Conservation (phyloP, 2,113 vertebrate genomes). For the Nesogale talazaci region DNA sequence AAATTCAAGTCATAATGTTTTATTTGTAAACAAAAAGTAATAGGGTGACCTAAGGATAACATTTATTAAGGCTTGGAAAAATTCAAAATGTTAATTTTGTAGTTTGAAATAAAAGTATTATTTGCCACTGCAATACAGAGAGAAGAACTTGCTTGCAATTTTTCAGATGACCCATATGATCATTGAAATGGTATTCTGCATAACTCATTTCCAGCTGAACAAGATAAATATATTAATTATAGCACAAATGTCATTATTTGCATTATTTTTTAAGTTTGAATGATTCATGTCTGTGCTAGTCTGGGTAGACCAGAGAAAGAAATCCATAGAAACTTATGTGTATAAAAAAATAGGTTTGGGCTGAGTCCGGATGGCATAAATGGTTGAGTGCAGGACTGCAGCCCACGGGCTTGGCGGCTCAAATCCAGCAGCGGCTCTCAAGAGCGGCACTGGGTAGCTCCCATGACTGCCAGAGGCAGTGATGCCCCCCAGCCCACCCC, state of each 20-base stretch:
- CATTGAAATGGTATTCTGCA: neutral
- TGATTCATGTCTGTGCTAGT: too few relatives aligned
- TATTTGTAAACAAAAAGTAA: neutral
- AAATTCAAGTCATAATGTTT: neutral
- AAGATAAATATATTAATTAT: neutral
- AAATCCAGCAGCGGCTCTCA: too few relatives aligned
- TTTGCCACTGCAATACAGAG: neutral
- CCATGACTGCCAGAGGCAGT: too few relatives aligned
- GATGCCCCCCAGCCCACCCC: too few relatives aligned
- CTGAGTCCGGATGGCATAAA: too few relatives aligned
- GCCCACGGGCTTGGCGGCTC: too few relatives aligned
- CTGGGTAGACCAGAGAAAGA: too few relatives aligned
- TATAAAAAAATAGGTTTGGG: too few relatives aligned
- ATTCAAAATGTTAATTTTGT: conserved; percentile 13
- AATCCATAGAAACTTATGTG: too few relatives aligned
- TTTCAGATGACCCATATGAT: neutral
- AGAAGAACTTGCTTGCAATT: neutral
- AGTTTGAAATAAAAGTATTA: neutral
- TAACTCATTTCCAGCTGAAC: neutral
- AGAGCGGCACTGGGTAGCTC: too few relatives aligned
- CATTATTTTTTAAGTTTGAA: neutral
- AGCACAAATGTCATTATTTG: neutral
- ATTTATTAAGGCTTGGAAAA: neutral
- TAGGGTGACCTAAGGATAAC: neutral
- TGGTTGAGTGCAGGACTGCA: too few relatives aligned